Conservation (phyloP, 2,888 invertebrate genomes). For the Eilema sororculum region DNA sequence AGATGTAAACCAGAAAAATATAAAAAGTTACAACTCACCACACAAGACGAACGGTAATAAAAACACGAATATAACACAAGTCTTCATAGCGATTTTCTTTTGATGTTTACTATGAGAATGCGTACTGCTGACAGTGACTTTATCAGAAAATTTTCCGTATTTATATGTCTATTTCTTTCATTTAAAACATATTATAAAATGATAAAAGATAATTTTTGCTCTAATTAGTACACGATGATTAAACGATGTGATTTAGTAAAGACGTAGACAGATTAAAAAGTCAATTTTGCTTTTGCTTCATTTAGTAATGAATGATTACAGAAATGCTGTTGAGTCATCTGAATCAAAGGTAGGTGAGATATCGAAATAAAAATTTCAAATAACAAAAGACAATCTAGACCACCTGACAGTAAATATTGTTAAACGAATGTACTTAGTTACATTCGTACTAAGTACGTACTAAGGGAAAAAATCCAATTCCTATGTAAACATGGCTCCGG, state of each 20-base stretch:
- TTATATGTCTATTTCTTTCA: slow-evolving; percentile 4
- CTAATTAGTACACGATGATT: background rate
- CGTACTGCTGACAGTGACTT: background rate
- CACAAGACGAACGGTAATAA: background rate
- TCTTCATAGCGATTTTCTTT: background rate
- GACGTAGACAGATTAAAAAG: too few species aligned
- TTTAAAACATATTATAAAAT: background rate
- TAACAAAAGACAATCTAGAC: too few species aligned
- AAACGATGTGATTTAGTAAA: background rate
- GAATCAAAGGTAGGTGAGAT: too few species aligned
- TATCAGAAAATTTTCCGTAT: background rate
- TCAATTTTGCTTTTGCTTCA: background rate
- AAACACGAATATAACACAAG: background rate
- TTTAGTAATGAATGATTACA: background rate
- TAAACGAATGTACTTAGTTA: too few species aligned
- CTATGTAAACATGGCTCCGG: too few species aligned
- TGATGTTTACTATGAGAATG: background rate
- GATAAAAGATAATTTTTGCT: background rate
- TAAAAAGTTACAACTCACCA: background rate
- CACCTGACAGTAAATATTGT: too few species aligned
- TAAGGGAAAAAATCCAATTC: too few species aligned
- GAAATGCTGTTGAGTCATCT: background rate
- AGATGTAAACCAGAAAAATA: too few species aligned
- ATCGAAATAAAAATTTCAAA: too few species aligned
- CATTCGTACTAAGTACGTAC: too few species aligned